Evolutionary conservation across 2,888 invertebrate genomes (phyloP), one percentile per base, ranked within the genome.

Genomic region (Limnephilus auricula): DNA sequence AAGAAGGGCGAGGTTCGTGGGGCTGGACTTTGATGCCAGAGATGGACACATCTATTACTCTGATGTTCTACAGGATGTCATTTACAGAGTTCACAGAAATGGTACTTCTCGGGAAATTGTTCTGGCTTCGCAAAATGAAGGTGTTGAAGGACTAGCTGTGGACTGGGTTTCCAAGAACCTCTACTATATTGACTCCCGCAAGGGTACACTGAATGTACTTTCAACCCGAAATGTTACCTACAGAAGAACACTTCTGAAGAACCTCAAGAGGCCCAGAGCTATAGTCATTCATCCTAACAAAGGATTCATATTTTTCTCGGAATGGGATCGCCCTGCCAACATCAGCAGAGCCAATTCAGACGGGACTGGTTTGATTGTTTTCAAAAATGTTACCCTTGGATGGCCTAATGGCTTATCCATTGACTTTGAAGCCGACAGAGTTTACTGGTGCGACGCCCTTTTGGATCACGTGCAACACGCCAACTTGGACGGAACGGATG

Each of bases 401-500:
- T 99, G 99, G 99, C 99, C 99, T 0, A 99, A 99, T 94, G 99
- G 99, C 0, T 95, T 99, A 6, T 98, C 99, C 1, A 98, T 99
- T 93, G 99, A 99, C 95, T 99, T 98, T 94, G 96, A 96, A 79
- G 97, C 97, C 31, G 98, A 99, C 94, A 96, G 99, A 25, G 96
- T 99, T 0, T 99, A 99, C 95, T 99, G 99, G 99, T 99, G 99
- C 94, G 99, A 99, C 94, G 99, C 99, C 4, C 95, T 99, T 2
- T 96, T 99, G 12, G 99, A 99, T 95, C 99, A 99, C 95, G 99
- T 99, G 0, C 99, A 99, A 94, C 99, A 99, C 94, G 97, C 99
- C 0, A 98, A 98, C 94, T 96, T 99, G 6, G 98, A 99, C 94
- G 99, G 99, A 0, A 97, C 97, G 0, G 99, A 99, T 94, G 98